Evolutionary conservation across 1,140 invertebrate species (phyloP).

Genomic region (Augochlora pura): DNA sequence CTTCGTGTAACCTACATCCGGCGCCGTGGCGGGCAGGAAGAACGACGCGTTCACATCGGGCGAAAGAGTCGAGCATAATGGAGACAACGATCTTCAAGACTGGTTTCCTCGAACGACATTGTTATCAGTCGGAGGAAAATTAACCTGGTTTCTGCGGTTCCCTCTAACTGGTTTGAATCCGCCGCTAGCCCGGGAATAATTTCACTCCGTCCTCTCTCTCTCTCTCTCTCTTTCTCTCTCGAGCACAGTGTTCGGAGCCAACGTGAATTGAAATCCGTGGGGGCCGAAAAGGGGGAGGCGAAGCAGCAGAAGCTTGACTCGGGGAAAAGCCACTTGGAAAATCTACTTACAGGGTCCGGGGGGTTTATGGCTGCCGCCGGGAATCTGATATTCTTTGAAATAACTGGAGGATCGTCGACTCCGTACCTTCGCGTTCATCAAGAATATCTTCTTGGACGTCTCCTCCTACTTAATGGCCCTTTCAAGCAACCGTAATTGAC

Average conservation of each 20-base stretch:
- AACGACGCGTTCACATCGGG: conserved; percentile 26
- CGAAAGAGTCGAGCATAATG: conserved; percentile 44
- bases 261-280: neutral
- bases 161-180: conserved; percentile 17
- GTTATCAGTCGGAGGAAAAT: conserved; percentile 50
- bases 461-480: too few species aligned
- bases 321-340: neutral
- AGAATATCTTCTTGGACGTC: too few species aligned
- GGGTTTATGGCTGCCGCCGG: neutral
- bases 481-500: too few species aligned
- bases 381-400: too few species aligned
- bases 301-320: neutral
- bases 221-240: too few species aligned
- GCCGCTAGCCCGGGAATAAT: neutral
- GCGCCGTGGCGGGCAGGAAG: conserved; percentile 15
- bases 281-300: neutral
- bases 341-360: neutral
- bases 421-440: too few species aligned
- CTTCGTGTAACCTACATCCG: conserved; percentile 43
- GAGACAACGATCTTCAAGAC: conserved; percentile 40
- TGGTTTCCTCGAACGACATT: conserved; percentile 52
- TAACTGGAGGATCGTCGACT: too few species aligned
- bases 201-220: neutral
- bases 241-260: too few species aligned
- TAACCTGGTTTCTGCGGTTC: conserved; percentile 29